Evolutionary conservation across 2,113 vertebrate species (phyloP).

Genomic region (Marmota monax): DNA sequence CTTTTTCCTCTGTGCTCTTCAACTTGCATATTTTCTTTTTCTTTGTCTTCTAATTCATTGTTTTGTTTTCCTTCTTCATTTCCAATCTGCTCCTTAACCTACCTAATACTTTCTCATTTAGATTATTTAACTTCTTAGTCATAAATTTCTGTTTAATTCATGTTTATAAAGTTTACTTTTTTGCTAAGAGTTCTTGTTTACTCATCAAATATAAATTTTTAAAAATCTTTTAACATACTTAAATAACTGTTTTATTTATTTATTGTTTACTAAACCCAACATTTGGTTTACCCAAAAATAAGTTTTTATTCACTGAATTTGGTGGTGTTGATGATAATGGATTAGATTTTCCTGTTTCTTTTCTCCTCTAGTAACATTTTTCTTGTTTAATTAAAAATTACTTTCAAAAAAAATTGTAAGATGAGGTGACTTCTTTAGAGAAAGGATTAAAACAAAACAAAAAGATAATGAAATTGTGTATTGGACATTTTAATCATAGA

Average conservation of each 20-base stretch:
- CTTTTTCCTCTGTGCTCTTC: neutral
- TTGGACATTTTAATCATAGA: neutral
- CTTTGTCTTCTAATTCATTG: neutral
- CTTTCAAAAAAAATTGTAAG: too few relatives aligned
- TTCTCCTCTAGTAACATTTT: neutral
- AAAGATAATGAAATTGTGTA: too few relatives aligned
- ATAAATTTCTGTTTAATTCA: conserved; percentile 3
- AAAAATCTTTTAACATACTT: neutral
- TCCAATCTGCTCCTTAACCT: neutral
- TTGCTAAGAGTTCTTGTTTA: neutral
- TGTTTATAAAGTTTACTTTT: neutral
- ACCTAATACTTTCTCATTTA: neutral
- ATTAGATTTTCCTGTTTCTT: neutral
- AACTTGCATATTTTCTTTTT: neutral
- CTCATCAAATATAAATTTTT: neutral
- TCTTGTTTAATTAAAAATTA: too few relatives aligned
- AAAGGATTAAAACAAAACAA: too few relatives aligned
- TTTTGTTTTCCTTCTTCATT: neutral
- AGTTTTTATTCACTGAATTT: neutral
- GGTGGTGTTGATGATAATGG: neutral
- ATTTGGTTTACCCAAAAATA: neutral
- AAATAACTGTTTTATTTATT: neutral
- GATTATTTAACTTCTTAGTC: neutral
- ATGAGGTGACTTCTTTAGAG: too few relatives aligned
- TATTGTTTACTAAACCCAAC: neutral